Base-by-base conservation (phyloP, 2,888 invertebrate species). In the Drosophila neonasuta region DNA sequence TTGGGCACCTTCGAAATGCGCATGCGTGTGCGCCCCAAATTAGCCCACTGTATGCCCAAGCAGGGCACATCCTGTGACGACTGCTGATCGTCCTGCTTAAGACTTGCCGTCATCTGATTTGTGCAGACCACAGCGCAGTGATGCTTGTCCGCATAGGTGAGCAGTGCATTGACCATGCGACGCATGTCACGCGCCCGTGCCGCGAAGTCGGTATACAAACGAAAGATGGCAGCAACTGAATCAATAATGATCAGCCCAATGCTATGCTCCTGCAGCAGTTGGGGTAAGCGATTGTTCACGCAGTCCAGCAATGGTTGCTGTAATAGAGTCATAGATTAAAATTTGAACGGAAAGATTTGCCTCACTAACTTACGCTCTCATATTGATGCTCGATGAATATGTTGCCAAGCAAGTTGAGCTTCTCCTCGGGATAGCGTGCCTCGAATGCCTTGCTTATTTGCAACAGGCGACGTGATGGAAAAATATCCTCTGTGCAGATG, bases 161-260 rank as follows among this genome's bases (percentile, higher is more conserved):
- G 92, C 44, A 96, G 88, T 48, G 91, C 90, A 41, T 91, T 89
- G 0, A 93, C 94, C 71, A 95, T 89, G 60, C 89, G 89, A 61
- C 93, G 91, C 79, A 95, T 91, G 68, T 93, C 92, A 45, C 92
- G 91, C 2, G 94, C 93, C 77, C 95, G 91, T 24, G 87, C 78
- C 1, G 87, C 80, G 63, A 91, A 92, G 76, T 92, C 90, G n/a
- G 91, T 90, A 55, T 92, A 91, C 48, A 92, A 92, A 34, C 95
- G 92, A 89, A 94, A 95, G 34, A 94, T 90, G 1, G 94, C 95
- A 9, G 95, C 95, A 66, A 96, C 93, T 0, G 95, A 95, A 88
- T 96, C 96, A 15, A 96, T 92, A 9, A 96, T 89, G 60, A 96
- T 90, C 46, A 96, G 89, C 5, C 94, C 93, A 70, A 95, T 92